phyloP scores from a whole-genome alignment of 2,888 invertebrate species.

The Ormyrus nitidulus region DNA sequence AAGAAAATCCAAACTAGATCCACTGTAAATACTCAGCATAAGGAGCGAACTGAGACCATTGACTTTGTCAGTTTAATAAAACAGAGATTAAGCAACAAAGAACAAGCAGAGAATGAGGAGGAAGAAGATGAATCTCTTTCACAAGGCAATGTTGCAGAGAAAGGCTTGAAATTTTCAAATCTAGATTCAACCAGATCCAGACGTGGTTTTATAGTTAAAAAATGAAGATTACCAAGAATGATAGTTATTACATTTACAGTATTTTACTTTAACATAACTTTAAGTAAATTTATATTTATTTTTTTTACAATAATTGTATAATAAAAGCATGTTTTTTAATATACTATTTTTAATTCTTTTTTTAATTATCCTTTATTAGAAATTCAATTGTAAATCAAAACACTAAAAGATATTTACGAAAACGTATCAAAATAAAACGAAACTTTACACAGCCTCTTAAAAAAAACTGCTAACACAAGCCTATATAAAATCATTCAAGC shows the following conservation, averaged over 20 bases:
- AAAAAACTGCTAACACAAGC: no score
- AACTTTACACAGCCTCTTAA: no score
- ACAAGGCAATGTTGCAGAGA: slow-evolving; percentile 1
- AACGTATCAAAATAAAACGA: no score
- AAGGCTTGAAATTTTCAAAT: slow-evolving; percentile 49
- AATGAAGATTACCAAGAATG: background rate
- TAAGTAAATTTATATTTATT: slow-evolving; percentile 18
- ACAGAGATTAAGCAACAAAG: slow-evolving; percentile 57
- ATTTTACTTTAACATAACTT: background rate
- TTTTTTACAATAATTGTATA: background rate
- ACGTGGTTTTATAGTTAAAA: slow-evolving; percentile 28
- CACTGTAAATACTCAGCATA: slow-evolving; percentile 14
- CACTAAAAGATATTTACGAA: no score
- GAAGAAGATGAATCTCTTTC: slow-evolving; percentile 10
- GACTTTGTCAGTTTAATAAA: slow-evolving; percentile 67
- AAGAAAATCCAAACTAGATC: slow-evolving; percentile 45
- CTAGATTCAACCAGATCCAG: slow-evolving; percentile 38
- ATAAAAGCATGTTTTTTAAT: background rate
- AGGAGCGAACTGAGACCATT: slow-evolving; percentile 38
- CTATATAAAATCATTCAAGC: no score
- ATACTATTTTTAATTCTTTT: no score
- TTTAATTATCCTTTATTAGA: no score
- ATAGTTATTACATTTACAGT: background rate
- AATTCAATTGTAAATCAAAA: no score
- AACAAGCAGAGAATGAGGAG: slow-evolving; percentile 12